phyloP scores from a whole-genome alignment of 2,888 invertebrate species.

The Agonopterix arenella region DNA sequence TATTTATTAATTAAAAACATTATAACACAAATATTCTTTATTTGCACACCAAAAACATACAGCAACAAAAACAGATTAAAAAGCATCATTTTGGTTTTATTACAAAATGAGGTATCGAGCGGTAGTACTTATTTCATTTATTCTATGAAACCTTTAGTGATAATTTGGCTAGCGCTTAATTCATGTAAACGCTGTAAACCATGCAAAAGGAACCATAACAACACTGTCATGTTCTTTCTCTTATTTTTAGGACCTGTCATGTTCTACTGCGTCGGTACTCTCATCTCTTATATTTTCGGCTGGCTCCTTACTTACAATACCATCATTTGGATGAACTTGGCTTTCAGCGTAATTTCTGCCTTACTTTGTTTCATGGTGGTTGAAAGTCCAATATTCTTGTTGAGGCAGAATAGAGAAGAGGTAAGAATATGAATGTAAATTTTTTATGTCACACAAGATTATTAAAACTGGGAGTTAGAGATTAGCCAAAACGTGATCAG shows the following conservation, averaged over 20 bases:
- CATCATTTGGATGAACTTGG: constrained; percentile 48
- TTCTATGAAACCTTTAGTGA: too few relatives aligned
- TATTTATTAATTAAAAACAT: too few relatives aligned
- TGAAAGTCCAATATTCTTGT: constrained; percentile 54
- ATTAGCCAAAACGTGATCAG: neutral
- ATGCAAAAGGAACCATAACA: too few relatives aligned
- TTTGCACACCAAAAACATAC: too few relatives aligned
- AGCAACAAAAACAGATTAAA: too few relatives aligned
- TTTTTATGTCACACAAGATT: neutral
- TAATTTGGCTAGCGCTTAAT: too few relatives aligned
- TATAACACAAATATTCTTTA: too few relatives aligned
- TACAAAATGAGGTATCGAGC: too few relatives aligned
- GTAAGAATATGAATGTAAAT: constrained; percentile 22
- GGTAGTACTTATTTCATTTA: too few relatives aligned
- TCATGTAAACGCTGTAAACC: too few relatives aligned
- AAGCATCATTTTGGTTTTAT: too few relatives aligned
- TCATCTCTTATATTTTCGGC: constrained; percentile 49
- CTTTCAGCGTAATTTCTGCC: constrained; percentile 27
- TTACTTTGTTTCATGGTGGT: constrained; percentile 35
- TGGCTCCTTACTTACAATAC: constrained; percentile 44
- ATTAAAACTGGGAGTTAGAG: neutral
- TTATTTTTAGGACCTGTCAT: constrained; percentile 25
- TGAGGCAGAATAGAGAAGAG: constrained; percentile 54
- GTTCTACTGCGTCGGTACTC: constrained; percentile 37
- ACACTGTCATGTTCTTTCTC: too few relatives aligned